phyloP scores from a whole-genome alignment of 1,140 invertebrate genomes.

The Rhysida immarginata region DNA sequence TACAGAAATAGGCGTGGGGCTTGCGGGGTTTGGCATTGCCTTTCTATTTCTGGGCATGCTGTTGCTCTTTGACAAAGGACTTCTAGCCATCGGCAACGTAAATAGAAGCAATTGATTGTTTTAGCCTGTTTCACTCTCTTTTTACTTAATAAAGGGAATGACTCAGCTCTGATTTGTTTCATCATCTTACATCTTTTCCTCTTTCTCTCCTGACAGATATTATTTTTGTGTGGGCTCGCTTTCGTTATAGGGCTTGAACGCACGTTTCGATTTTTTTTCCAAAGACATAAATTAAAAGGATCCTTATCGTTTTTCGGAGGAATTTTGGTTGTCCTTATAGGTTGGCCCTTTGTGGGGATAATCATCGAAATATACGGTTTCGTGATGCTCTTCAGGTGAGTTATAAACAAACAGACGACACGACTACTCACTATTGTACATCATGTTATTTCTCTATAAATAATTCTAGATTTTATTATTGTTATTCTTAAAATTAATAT shows the following conservation, averaged over 20 bases:
- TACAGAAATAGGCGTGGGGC: conserved; percentile 91
- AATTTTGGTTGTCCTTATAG: conserved; percentile 81
- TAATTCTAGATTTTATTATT: too few relatives aligned
- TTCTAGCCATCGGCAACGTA: conserved; percentile 97
- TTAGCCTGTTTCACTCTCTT: neutral
- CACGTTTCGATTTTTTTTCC: conserved; percentile 96
- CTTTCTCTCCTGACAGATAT: conserved; percentile 41
- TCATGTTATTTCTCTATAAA: too few relatives aligned
- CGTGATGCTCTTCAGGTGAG: conserved; percentile 43
- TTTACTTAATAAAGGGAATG: neutral
- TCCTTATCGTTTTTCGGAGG: conserved; percentile 87
- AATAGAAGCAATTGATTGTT: conserved; percentile 26
- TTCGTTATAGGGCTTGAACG: conserved; percentile 92
- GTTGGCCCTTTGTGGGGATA: conserved; percentile 94
- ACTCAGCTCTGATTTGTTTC: neutral
- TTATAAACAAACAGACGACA: too few relatives aligned
- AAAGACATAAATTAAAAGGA: conserved; percentile 88
- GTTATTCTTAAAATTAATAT: too few relatives aligned
- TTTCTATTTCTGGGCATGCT: conserved; percentile 91
- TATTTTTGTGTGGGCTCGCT: conserved; percentile 86
- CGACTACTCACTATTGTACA: too few relatives aligned
- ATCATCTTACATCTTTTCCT: neutral
- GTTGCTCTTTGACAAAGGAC: conserved; percentile 91
- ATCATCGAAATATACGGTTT: conserved; percentile 71
- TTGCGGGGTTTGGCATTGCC: conserved; percentile 87